Conservation (phyloP, 2,797 vertebrate species). For the Danio albolineatus region DNA sequence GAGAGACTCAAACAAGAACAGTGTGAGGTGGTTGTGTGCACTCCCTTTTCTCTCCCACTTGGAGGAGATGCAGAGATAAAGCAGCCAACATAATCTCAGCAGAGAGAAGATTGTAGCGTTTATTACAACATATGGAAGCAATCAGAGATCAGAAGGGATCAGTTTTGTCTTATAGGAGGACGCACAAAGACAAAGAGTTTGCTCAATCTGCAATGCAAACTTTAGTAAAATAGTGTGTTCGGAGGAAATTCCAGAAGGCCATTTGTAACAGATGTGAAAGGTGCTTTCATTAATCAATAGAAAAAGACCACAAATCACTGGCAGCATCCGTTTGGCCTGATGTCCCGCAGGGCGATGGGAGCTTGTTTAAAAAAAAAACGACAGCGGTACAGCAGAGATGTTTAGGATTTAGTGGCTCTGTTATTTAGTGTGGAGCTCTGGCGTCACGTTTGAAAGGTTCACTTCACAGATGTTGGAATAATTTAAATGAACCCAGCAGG, state of each 20-base stretch:
- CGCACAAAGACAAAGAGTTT: constrained; percentile 8
- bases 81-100: constrained; percentile 42
- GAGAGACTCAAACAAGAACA: constrained; percentile 65
- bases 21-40: constrained; percentile 55
- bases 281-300: constrained; percentile 54
- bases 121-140: constrained; percentile 61
- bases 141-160: constrained; percentile 56
- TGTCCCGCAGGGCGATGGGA: background rate
- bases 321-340: constrained; percentile 29
- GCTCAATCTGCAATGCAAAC: background rate
- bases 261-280: constrained; percentile 33
- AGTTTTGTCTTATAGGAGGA: constrained; percentile 32
- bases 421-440: constrained; percentile 16
- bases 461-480: constrained; percentile 13
- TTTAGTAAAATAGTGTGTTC: background rate
- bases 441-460: constrained; percentile 5
- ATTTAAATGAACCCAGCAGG: background rate
- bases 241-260: constrained; percentile 24
- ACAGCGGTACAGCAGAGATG: background rate
- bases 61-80: constrained; percentile 36
- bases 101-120: background rate
- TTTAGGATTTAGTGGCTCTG: constrained; percentile 6
- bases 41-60: constrained; percentile 49
- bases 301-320: constrained; percentile 36
- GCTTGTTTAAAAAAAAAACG: background rate